phyloP scores from a whole-genome alignment of 92 coral and sea anemone genomes.

The Phenganax marumi region DNA sequence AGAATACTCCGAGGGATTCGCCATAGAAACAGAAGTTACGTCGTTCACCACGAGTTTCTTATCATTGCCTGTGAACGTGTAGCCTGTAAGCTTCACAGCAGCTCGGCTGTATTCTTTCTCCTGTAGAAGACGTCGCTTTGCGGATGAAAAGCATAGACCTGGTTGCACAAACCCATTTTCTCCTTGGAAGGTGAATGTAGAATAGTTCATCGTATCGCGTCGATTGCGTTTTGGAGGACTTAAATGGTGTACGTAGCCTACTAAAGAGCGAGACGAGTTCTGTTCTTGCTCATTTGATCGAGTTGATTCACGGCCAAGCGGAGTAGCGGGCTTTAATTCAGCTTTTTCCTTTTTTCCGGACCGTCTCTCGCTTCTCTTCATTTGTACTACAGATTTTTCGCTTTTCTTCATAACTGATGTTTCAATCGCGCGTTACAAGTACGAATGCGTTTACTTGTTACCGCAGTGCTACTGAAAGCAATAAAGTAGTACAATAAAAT shows the following conservation, averaged over 20 bases:
- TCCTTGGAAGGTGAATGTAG: constrained; percentile 2
- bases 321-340: too few species aligned
- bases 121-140: neutral
- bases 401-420: too few species aligned
- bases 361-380: too few species aligned
- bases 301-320: too few species aligned
- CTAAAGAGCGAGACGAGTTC: neutral
- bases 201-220: constrained; percentile 8
- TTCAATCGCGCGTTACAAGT: too few species aligned
- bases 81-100: neutral
- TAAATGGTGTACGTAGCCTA: neutral
- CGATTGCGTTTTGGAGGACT: neutral
- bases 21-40: neutral
- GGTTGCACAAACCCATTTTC: neutral
- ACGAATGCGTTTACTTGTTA: too few species aligned
- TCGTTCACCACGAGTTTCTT: constrained; percentile 1
- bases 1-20: constrained; percentile 3
- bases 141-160: neutral
- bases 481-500: too few species aligned
- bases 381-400: too few species aligned
- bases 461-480: too few species aligned
- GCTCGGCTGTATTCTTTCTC: constrained; percentile 3
- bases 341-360: too few species aligned
- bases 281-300: too few species aligned
- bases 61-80: neutral